Conservation (phyloP, 92 coral and sea anemone species). For the Metridium senile region DNA sequence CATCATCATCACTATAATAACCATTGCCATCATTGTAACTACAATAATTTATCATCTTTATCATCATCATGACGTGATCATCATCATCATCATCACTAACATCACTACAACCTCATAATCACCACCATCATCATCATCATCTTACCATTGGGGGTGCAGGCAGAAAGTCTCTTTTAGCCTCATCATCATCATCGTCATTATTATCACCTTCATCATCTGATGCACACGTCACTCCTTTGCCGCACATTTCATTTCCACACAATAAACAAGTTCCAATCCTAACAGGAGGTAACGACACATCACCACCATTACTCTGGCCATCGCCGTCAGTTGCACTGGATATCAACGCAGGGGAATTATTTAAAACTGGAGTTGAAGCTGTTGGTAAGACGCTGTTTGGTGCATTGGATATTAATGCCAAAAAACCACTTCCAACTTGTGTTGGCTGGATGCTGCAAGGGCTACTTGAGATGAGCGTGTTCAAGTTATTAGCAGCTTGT, state of each 20-base stretch:
- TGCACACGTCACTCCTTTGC: constrained; percentile 6
- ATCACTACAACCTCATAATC: background rate
- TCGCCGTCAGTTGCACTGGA: background rate
- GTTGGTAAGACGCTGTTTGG: background rate
- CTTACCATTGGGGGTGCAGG: constrained; percentile 37
- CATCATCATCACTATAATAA: background rate
- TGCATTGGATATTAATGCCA: background rate
- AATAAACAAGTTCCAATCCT: constrained; percentile 14
- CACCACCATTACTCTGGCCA: background rate
- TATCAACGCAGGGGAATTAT: too few relatives aligned
- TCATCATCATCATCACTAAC: background rate
- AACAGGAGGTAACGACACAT: constrained; percentile 14
- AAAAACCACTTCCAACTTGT: background rate
- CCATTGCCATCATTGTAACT: background rate
- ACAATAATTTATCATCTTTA: background rate
- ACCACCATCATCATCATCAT: background rate
- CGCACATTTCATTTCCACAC: constrained; percentile 28
- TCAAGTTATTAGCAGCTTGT: too few relatives aligned
- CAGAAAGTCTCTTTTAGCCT: background rate
- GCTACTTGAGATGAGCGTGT: too few relatives aligned
- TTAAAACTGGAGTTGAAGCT: too few relatives aligned
- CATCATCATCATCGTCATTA: background rate
- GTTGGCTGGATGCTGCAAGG: too few relatives aligned
- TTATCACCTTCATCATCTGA: constrained; percentile 4
- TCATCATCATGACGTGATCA: background rate